phyloP scores from a whole-genome alignment of 2,797 vertebrate species.

The Onychomys leucogaster region DNA sequence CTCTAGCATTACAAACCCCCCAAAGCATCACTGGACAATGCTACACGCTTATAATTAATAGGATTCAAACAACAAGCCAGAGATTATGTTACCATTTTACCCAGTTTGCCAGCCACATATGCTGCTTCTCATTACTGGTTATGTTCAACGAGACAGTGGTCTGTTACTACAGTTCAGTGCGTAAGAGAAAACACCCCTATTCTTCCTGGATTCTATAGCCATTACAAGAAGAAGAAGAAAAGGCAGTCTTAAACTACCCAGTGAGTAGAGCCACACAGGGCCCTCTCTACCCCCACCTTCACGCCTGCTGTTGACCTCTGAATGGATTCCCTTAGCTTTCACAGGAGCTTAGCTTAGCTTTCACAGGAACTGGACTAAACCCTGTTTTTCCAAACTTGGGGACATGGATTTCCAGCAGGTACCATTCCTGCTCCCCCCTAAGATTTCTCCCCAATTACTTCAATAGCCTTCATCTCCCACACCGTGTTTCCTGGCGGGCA shows the following conservation, averaged over 20 bases:
- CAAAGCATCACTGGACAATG: constrained; percentile 62
- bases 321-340: constrained; percentile 40
- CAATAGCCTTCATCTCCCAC: neutral
- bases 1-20: constrained; percentile 51
- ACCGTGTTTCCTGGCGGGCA: neutral
- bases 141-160: constrained; percentile 69
- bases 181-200: constrained; percentile 60
- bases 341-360: constrained; percentile 43
- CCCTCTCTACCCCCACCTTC: neutral
- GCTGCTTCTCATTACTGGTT: constrained; percentile 42
- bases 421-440: neutral
- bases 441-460: neutral
- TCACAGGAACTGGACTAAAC: neutral
- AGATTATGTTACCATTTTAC: constrained; percentile 69
- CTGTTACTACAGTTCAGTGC: constrained; percentile 62
- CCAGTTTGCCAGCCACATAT: neutral
- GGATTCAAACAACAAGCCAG: constrained; percentile 64
- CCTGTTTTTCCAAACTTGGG: neutral
- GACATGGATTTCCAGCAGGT: neutral
- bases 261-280: constrained; percentile 30
- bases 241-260: constrained; percentile 67
- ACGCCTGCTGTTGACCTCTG: constrained; percentile 56
- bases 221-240: constrained; percentile 69
- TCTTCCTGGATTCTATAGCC: constrained; percentile 62
- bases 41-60: constrained; percentile 63